Percentiles rank a stretch among this genome's conserved stretches.
phyloP scores from a whole-genome alignment of 2,888 invertebrate genomes.

The Andrena marginata region DNA sequence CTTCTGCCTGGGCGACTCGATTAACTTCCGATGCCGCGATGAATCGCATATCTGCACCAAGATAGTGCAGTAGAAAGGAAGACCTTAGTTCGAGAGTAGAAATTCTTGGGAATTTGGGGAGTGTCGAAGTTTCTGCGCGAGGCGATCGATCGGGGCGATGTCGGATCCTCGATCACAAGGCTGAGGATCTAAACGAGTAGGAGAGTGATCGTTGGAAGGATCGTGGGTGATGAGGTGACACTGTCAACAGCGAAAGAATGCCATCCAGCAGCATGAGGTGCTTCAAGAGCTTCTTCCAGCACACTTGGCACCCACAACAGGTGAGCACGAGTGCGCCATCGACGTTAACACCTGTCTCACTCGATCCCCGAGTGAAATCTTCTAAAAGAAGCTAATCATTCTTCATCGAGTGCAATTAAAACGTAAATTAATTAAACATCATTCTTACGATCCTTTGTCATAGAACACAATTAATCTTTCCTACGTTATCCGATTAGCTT shows the following conservation, averaged over 20 bases:
- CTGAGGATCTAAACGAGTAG: background rate
- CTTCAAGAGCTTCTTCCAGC: slow-evolving; percentile 82
- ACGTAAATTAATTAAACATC: background rate
- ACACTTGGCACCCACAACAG: slow-evolving; percentile 83
- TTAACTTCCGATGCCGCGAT: background rate
- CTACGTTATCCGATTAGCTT: too few relatives aligned
- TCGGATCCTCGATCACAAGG: too few relatives aligned
- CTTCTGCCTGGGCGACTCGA: background rate
- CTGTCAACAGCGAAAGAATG: slow-evolving; percentile 41
- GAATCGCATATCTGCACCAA: too few relatives aligned
- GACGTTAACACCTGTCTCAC: background rate
- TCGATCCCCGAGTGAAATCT: background rate
- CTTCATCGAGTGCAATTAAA: background rate
- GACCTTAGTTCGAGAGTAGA: too few relatives aligned
- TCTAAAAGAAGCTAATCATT: background rate
- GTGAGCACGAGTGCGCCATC: slow-evolving; percentile 63
- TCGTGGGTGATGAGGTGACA: slow-evolving; percentile 38
- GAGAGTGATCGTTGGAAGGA: slow-evolving; percentile 8
- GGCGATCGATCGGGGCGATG: too few relatives aligned
- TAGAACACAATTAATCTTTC: too few relatives aligned
- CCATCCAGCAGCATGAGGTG: slow-evolving; percentile 75
- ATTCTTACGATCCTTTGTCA: too few relatives aligned
- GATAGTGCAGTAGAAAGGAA: too few relatives aligned
- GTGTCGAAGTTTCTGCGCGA: too few relatives aligned
- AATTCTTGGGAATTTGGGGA: too few relatives aligned